phyloP scores from a whole-genome alignment of 2,113 vertebrate genomes.

The Tympanuchus pallidicinctus region DNA sequence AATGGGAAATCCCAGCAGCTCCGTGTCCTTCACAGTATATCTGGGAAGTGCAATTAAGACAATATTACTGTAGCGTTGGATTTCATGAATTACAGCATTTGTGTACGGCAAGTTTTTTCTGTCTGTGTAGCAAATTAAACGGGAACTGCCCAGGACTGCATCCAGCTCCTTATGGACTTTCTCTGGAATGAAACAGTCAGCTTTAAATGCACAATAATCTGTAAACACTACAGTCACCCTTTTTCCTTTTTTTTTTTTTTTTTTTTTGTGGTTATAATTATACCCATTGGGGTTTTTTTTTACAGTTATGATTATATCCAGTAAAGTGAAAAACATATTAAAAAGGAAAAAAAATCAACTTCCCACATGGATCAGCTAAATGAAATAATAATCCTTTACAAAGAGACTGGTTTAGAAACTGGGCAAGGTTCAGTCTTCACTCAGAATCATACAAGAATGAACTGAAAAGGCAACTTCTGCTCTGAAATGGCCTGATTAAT shows the following conservation, averaged over 20 bases:
- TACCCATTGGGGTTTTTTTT: not conserved
- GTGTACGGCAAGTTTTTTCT: conserved; percentile 54
- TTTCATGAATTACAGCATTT: conserved; percentile 53
- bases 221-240: not conserved
- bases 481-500: not conserved
- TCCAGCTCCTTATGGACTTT: conserved; percentile 69
- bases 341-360: not conserved
- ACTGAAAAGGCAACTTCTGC: not conserved
- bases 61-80: conserved; percentile 15
- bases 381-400: not conserved
- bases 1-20: not conserved
- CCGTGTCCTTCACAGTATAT: not conserved
- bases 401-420: not conserved
- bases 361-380: not conserved
- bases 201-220: not conserved
- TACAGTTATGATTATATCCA: not conserved
- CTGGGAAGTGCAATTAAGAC: conserved; percentile 18
- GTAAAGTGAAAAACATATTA: not conserved
- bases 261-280: not conserved
- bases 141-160: conserved; percentile 17
- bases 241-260: not conserved
- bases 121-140: conserved; percentile 24
- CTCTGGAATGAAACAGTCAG: conserved; percentile 32
- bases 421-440: not conserved
- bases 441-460: not conserved